Evolutionary conservation across 2,888 invertebrate species (phyloP), one percentile per base, ranked within the genome.

Genomic region (Crepidodera aurea): DNA sequence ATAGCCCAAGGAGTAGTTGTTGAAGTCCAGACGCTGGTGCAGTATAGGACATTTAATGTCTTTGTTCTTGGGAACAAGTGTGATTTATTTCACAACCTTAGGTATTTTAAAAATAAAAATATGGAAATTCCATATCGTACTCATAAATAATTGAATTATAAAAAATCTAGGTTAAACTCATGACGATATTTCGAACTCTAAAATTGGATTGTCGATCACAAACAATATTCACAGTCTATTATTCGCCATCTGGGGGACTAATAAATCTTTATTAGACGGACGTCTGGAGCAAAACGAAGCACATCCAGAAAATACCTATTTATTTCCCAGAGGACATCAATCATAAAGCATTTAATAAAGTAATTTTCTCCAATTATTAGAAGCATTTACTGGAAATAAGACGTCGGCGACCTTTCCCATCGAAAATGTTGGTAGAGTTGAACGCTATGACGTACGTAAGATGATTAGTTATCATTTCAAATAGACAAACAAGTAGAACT

Each of bases 301-400:
- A 61, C 42, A 61, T 39, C 25, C 44, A 22, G 61, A 61, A 61
- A 56, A 51, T 56, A 61, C 50, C 18, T 61, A 56, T 61, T 44
- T 56, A 27, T 51, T 34, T 61, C 55, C 56, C 61, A 18, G 13
- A n/a, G 61, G 61, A 56, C 32, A 56, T 56, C 61, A 22, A 61
- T 61, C 61, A 61, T 56, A 51, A 55, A 51, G 32, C 51, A 56
- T 56, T 39, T 48, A 51, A 61, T 55, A 56, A 56, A 40, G 50
- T 56, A 37, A 27, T 48, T 39, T 27, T 34, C 6, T 27, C 27
- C 48, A 57, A 57, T 57, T 57, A 57, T 53, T 22, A 15, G 37
- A 37, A 12, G 34, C 19, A 51, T 16, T 54, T 42, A 18, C 25
- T n/a, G 8, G 6, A 5, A 37, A 44, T 44, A 44, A 8, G 7